These are phyloP conservation scores for Agrilus planipennis DNA, from an alignment of 1,140 invertebrate species.

Conservation along the genomic window DNA sequence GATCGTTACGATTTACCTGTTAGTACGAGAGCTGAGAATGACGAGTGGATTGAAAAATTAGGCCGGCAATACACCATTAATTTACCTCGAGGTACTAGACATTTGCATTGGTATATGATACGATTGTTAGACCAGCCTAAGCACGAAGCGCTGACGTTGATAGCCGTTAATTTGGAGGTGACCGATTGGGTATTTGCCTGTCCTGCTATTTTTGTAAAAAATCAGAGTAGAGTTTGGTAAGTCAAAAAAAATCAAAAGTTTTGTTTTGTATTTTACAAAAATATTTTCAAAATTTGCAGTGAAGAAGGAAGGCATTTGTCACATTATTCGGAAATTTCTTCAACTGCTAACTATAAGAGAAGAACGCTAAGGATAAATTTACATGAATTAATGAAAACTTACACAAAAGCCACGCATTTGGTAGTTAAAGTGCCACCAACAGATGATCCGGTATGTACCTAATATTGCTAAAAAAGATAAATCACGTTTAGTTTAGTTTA, in stretches of 20 bases:
- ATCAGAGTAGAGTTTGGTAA: constrained; percentile 50
- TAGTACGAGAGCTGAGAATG: constrained; percentile 18
- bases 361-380: constrained; percentile 51
- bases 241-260: constrained; percentile 8
- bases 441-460: constrained; percentile 40
- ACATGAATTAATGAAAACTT: constrained; percentile 40
- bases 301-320: constrained; percentile 50
- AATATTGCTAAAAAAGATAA: too few relatives aligned
- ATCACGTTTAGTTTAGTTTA: too few relatives aligned
- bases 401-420: constrained; percentile 54
- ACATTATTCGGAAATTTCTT: constrained; percentile 44
- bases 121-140: constrained; percentile 39
- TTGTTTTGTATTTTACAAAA: constrained; percentile 4
- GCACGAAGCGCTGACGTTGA: constrained; percentile 42
- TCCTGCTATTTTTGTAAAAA: constrained; percentile 39
- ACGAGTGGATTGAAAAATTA: constrained; percentile 40
- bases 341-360: constrained; percentile 35
- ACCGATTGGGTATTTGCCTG: constrained; percentile 65
- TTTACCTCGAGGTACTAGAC: constrained; percentile 24
- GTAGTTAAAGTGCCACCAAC: constrained; percentile 52
- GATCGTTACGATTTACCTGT: constrained; percentile 12
- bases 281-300: constrained; percentile 31
- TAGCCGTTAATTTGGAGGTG: constrained; percentile 48
- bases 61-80: constrained; percentile 33
- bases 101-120: constrained; percentile 45